These are phyloP conservation scores for Penaeus japonicus DNA, from an alignment of 1,140 invertebrate species.

Conservation along the genomic window DNA sequence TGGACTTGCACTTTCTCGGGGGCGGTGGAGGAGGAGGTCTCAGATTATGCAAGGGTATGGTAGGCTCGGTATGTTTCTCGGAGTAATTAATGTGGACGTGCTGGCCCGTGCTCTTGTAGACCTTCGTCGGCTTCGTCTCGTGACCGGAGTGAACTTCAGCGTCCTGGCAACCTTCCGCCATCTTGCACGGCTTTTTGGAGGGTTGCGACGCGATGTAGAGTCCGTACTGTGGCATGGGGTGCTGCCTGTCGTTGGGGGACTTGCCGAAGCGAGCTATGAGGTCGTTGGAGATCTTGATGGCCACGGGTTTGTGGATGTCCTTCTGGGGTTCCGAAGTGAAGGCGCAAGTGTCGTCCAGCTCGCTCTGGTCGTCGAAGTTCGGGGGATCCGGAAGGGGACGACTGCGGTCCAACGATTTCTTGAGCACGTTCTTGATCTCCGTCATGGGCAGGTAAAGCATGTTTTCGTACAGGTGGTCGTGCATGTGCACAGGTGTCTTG, in stretches of 20 bases:
- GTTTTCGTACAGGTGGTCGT: conserved; percentile 48
- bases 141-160: background rate
- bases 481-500: conserved; percentile 20
- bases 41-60: conserved; percentile 39
- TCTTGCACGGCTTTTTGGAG: conserved; percentile 37
- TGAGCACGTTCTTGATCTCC: conserved; percentile 16
- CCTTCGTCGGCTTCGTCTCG: background rate
- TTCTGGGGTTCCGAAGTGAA: conserved; percentile 49
- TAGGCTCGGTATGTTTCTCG: background rate
- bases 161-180: background rate
- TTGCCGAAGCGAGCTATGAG: conserved; percentile 47
- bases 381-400: conserved; percentile 37
- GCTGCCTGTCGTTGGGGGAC: conserved; percentile 42
- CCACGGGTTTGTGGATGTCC: conserved; percentile 51
- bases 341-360: conserved; percentile 32
- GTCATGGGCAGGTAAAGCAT: conserved; percentile 55
- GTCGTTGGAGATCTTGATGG: conserved; percentile 39
- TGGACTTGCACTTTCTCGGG: background rate
- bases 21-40: conserved; percentile 36
- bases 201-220: conserved; percentile 36
- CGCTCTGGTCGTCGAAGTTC: conserved; percentile 17
- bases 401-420: background rate
- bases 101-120: conserved; percentile 47
- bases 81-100: conserved; percentile 49
- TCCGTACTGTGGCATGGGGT: conserved; percentile 33